phyloP scores from a whole-genome alignment of 1,140 invertebrate species.

The Polypedilum vanderplanki region DNA sequence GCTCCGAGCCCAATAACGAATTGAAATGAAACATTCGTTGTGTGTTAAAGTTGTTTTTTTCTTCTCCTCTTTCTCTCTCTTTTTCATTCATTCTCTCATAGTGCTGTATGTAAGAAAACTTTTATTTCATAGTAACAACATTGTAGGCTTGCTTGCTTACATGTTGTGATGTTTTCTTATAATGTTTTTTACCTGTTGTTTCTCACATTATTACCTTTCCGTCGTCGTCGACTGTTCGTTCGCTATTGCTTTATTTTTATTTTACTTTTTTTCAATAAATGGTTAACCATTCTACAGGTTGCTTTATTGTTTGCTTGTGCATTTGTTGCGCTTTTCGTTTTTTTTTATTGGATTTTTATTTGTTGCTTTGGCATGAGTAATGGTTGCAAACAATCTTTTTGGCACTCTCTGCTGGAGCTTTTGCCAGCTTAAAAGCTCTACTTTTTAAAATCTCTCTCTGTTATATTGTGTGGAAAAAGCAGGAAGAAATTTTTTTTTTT shows the following conservation, averaged over 20 bases:
- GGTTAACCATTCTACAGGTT: neutral
- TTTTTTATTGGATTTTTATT: neutral
- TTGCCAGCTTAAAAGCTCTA: too few relatives aligned
- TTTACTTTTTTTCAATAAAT: neutral
- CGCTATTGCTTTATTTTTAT: neutral
- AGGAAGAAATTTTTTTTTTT: too few relatives aligned
- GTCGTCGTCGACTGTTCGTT: neutral
- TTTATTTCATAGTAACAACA: neutral
- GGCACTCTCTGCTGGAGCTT: too few relatives aligned
- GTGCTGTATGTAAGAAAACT: neutral
- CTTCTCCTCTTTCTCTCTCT: too few relatives aligned
- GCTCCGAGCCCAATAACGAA: conserved; percentile 3
- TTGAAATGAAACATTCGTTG: conserved; percentile 22
- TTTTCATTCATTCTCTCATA: too few relatives aligned
- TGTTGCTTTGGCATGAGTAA: too few relatives aligned
- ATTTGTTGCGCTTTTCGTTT: conserved; percentile 11
- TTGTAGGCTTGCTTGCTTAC: neutral
- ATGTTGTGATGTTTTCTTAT: conserved; percentile 13
- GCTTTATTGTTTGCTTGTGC: neutral
- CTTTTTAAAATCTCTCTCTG: too few relatives aligned
- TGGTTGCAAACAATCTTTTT: too few relatives aligned
- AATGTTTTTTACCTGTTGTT: conserved; percentile 19
- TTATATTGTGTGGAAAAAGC: too few relatives aligned
- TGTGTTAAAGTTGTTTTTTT: neutral
- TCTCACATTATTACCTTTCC: neutral